Conservation (phyloP, 1,140 invertebrate species). For the Drosophila nigromelanica region DNA sequence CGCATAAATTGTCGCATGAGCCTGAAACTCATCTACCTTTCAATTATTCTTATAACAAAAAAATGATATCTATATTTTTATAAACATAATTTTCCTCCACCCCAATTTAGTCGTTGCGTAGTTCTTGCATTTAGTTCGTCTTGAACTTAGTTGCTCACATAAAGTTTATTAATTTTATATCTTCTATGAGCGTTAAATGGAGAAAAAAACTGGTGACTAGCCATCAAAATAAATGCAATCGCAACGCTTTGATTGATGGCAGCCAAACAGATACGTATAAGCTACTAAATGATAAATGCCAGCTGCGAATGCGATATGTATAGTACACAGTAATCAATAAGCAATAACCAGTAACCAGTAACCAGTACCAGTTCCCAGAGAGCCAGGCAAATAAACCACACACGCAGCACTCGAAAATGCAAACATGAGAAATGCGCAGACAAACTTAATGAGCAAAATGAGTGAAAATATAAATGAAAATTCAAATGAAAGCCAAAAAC, state of each 20-base stretch:
- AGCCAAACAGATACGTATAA: slow-evolving; percentile 36
- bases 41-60: slow-evolving; percentile 18
- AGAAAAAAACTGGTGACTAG: slow-evolving; percentile 18
- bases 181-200: slow-evolving; percentile 75
- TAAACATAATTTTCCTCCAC: slow-evolving; percentile 24
- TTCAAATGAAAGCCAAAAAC: slow-evolving; percentile 29
- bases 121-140: slow-evolving; percentile 71
- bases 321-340: slow-evolving; percentile 9
- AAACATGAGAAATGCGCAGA: slow-evolving; percentile 63
- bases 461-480: slow-evolving; percentile 32
- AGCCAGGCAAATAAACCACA: slow-evolving; percentile 67
- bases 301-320: slow-evolving; percentile 26
- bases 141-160: slow-evolving; percentile 75
- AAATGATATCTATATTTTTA: slow-evolving; percentile 14
- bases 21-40: slow-evolving; percentile 36
- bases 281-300: slow-evolving; percentile 38
- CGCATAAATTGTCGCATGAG: slow-evolving; percentile 57
- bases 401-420: slow-evolving; percentile 61
- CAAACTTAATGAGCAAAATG: slow-evolving; percentile 21
- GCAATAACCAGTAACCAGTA: slow-evolving; percentile 17
- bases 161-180: slow-evolving; percentile 79
- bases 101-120: slow-evolving; percentile 64
- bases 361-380: slow-evolving; percentile 47
- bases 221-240: slow-evolving; percentile 19
- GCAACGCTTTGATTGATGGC: slow-evolving; percentile 57